Evolutionary conservation across 2,888 invertebrate species (phyloP), one percentile per base, ranked within the genome.

Genomic region (Volucella inanis): DNA sequence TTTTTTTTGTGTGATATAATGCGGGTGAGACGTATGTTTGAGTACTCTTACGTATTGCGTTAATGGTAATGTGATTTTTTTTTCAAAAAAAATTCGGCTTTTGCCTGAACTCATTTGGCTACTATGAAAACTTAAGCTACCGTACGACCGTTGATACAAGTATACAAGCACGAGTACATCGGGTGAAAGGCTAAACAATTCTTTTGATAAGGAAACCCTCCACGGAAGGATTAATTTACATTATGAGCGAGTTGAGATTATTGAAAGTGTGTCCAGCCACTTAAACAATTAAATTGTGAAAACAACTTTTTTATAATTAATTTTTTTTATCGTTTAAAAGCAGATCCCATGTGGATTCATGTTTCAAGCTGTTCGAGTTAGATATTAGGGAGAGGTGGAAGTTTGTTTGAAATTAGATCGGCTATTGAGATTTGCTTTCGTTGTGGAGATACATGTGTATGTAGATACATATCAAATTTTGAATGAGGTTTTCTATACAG

Each of bases 101-200:
- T 77, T 72, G 61, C 74, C 81, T 81, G 76, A 85, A 76, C 76
- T 76, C 76, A 85, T 81, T 85, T 68, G 65, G 50, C 57, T 84
- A 64, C 76, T 65, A 67, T 76, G 71, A 78, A 74, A 57, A 74
- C 68, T 67, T 62, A 64, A 45, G 59, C 31, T 71, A 45, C 50
- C 47, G 77, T 83, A 67, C 55, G 6, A 47, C 47, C 45, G 57
- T 39, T 59, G 31, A 31, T 6, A 31, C 31, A 15, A 8, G 38
- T 8, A 61, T 38, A 22, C 12, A 39, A 31, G 2, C 43, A 11
- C 47, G 50, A 14, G 57, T 15, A 55, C n/a, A 64, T 76, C 72
- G 57, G 75, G 76, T 72, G 76, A 85, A 85, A 80, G 81, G 72
- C 81, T 57, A 59, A 3, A 43, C 55, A 59, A 54, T 80, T 76